Evolutionary conservation across 2,113 vertebrate genomes (phyloP).

Genomic region (Melanostigma gelatinosum): DNA sequence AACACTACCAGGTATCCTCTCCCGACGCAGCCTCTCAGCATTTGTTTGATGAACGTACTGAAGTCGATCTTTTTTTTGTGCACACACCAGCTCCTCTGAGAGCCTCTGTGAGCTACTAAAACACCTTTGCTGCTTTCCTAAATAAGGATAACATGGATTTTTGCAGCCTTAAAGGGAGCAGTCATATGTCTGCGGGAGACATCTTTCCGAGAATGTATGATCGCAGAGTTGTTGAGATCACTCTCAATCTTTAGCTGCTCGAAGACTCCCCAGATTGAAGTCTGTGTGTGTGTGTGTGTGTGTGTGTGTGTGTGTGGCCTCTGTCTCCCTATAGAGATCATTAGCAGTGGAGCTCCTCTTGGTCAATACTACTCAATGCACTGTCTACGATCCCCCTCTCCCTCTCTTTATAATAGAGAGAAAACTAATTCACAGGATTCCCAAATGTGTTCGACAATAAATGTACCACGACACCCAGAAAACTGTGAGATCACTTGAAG

Average conservation of each 20-base stretch:
- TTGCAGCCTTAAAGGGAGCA: constrained; percentile 18
- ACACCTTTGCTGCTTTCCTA: constrained; percentile 18
- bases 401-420: constrained; percentile 32
- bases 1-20: constrained; percentile 15
- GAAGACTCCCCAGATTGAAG: background rate
- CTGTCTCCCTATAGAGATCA: constrained; percentile 68
- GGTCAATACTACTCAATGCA: constrained; percentile 54
- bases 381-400: background rate
- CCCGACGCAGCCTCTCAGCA: background rate
- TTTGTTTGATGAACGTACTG: constrained; percentile 42
- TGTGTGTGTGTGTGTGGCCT: constrained; percentile 34
- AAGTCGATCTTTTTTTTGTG: constrained; percentile 11
- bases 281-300: constrained; percentile 5
- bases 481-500: constrained; percentile 49
- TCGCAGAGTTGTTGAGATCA: constrained; percentile 33
- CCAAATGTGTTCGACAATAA: constrained; percentile 58
- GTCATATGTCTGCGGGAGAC: constrained; percentile 30
- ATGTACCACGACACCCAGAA: constrained; percentile 46
- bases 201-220: constrained; percentile 13
- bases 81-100: constrained; percentile 24
- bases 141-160: constrained; percentile 41
- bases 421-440: constrained; percentile 58
- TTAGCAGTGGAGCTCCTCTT: constrained; percentile 54
- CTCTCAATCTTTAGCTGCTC: constrained; percentile 38
- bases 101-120: constrained; percentile 22